These are phyloP conservation scores for Maniola hyperantus DNA, from an alignment of 2,888 invertebrate genomes.

Conservation along the genomic window DNA sequence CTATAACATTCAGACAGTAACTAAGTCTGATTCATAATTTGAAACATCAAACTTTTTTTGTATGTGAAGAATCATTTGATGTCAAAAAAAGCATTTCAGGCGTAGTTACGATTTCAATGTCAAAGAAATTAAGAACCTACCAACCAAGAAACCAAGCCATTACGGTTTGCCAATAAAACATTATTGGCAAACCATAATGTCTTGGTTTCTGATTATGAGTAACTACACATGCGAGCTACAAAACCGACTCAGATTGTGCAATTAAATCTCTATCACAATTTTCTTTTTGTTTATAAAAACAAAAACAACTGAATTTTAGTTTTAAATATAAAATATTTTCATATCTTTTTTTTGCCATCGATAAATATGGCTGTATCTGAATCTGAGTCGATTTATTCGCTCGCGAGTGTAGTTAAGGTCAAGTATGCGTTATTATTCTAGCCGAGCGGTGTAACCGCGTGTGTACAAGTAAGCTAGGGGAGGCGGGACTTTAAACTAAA, in stretches of 20 bases:
- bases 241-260: background rate
- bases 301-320: background rate
- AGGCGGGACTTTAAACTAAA: slow-evolving; percentile 79
- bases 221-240: background rate
- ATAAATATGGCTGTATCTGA: background rate
- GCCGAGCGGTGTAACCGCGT: slow-evolving; percentile 36
- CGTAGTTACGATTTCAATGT: background rate
- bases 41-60: background rate
- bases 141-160: too few species aligned
- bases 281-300: background rate
- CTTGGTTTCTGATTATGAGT: background rate
- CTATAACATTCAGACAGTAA: background rate
- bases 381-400: background rate
- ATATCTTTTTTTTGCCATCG: background rate
- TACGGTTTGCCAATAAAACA: too few species aligned
- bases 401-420: background rate
- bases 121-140: background rate
- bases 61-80: background rate
- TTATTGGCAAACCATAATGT: background rate
- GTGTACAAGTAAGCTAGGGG: slow-evolving; percentile 64
- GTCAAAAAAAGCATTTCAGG: background rate
- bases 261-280: background rate
- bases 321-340: background rate
- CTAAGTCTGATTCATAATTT: background rate
- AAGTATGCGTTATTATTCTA: slow-evolving; percentile 3